Percentiles rank a stretch among this genome's conserved stretches.
These are phyloP conservation scores for Tiliacea aurago DNA, from an alignment of 2,888 invertebrate species.

Conservation along the genomic window DNA sequence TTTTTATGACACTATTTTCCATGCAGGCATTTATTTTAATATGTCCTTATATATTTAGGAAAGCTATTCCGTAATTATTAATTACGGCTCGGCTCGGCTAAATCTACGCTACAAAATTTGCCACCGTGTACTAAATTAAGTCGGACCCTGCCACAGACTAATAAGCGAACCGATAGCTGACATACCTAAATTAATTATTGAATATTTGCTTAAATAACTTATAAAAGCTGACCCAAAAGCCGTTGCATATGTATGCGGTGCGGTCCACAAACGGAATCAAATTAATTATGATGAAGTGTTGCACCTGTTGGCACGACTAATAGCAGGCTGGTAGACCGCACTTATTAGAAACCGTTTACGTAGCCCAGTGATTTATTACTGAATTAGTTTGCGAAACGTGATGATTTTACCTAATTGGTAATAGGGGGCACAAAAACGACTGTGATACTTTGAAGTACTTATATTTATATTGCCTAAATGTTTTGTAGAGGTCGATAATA, in stretches of 20 bases:
- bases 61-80: slow-evolving; percentile 9
- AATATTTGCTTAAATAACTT: slow-evolving; percentile 59
- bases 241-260: slow-evolving; percentile 66
- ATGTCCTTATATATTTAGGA: background rate
- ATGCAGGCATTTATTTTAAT: slow-evolving; percentile 8
- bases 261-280: slow-evolving; percentile 67
- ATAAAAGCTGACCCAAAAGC: slow-evolving; percentile 42
- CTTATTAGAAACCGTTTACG: slow-evolving; percentile 64
- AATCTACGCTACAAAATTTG: slow-evolving; percentile 6
- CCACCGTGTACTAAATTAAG: slow-evolving; percentile 21
- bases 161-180: slow-evolving; percentile 29
- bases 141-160: slow-evolving; percentile 6
- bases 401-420: slow-evolving; percentile 53
- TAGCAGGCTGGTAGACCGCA: slow-evolving; percentile 64
- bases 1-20: background rate
- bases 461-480: too few species aligned
- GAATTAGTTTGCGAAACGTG: slow-evolving; percentile 58
- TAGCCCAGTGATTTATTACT: slow-evolving; percentile 54
- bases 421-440: background rate
- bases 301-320: slow-evolving; percentile 73
- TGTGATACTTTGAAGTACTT: background rate
- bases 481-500: background rate
- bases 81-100: background rate
- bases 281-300: slow-evolving; percentile 73
- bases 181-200: slow-evolving; percentile 42